Base-by-base conservation (phyloP, 1,140 invertebrate species). In the Aradophagus sp. region DNA sequence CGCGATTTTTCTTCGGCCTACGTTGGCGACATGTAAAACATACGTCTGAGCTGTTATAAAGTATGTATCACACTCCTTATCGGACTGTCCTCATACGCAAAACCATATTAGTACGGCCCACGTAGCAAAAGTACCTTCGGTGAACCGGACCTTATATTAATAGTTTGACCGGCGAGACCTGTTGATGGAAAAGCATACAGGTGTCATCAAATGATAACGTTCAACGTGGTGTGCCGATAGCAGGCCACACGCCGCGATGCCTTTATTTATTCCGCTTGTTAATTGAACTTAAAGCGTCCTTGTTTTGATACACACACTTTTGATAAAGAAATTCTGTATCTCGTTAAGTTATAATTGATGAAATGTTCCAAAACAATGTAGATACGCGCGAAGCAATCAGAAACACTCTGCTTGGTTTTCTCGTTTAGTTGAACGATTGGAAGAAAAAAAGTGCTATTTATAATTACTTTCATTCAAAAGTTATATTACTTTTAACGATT, bases 21-120 rank as follows among this genome's bases (percentile, higher is more conserved):
- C 48, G 48, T 53, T 50, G 6, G 15, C 29, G 20, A 36, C 48
- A 32, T 45, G 47, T 55, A 55, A 63, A 63, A 63, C 39, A 39
- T 53, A 63, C 47, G 48, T 11, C 31, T 53, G 39, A 55, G 45
- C 29, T 48, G 38, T 42, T 36, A 47, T 44, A 52, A 62, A 62
- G 47, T 65, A 65, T 65, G 41, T 55, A 65, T 65, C 61, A 35
- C 61, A 56, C 61, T 65, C 26, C 61, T 65, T 65, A 65, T 65
- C 61, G 29, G 61, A 48, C 42, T 65, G 41, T 65, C 50, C 42
- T 56, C 50, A 56, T 55, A 65, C 50, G 61, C 50, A 42, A 65
- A 65, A 55, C 50, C 50, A 55, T 65, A 65, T 65, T 56, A 65
- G 61, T 48, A 15, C 61, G 36, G 23, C 61, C 61, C 42, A 65